Conservation (phyloP, 2,113 vertebrate species). For the Edolisoma coerulescens region DNA sequence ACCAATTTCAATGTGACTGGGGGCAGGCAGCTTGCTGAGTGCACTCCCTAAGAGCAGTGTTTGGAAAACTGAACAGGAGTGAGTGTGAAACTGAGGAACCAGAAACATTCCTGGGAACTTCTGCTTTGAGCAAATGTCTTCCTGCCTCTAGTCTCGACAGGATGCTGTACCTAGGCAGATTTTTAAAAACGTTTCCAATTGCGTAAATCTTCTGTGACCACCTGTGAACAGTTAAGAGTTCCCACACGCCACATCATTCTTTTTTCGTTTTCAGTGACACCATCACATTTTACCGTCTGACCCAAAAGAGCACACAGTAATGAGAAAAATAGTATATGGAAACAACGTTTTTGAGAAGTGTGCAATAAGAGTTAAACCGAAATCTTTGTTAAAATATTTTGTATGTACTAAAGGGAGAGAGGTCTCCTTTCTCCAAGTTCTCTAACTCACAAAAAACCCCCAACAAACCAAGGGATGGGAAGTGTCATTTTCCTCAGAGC, state of each 20-base stretch:
- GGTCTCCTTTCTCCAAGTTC: neutral
- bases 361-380: neutral
- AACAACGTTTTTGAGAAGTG: accelerated
- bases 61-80: neutral
- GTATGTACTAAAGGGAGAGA: neutral
- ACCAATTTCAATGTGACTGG: accelerated
- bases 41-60: accelerated
- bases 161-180: neutral
- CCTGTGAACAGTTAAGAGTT: accelerated
- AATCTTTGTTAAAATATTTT: neutral
- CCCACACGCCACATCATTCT: no score
- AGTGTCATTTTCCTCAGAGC: neutral
- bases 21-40: accelerated
- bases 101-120: neutral
- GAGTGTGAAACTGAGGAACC: neutral
- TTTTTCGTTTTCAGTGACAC: neutral
- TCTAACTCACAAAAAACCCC: neutral
- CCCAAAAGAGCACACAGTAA: neutral
- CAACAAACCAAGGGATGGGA: accelerated
- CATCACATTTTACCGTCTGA: neutral
- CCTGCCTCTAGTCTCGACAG: accelerated
- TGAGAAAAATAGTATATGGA: neutral
- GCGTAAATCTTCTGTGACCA: neutral
- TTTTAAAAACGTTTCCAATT: neutral
- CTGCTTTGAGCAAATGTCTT: neutral